Conservation (phyloP, 1,140 invertebrate species). For the Cotesia vestalis region DNA sequence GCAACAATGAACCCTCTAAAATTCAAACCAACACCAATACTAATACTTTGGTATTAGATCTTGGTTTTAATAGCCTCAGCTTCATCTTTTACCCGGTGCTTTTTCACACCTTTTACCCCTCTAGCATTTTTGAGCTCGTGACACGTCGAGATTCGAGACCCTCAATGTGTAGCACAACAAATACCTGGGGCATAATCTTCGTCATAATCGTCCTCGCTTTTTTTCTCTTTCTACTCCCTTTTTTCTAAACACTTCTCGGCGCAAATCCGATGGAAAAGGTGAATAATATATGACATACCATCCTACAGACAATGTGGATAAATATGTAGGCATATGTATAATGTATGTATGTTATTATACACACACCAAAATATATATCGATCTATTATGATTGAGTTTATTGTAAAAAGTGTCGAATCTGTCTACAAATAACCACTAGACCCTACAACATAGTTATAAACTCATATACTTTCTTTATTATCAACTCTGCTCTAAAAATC, state of each 20-base stretch:
- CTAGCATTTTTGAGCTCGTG: constrained; percentile 46
- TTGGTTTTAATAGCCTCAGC: background rate
- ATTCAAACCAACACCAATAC: constrained; percentile 47
- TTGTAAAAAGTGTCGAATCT: constrained; percentile 64
- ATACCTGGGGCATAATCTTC: constrained; percentile 48
- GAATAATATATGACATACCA: background rate
- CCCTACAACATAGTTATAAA: constrained; percentile 45
- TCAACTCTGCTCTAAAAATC: background rate
- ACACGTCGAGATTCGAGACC: constrained; percentile 42
- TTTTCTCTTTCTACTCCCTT: too few relatives aligned
- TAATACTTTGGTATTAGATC: too few relatives aligned
- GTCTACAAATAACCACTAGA: constrained; percentile 66
- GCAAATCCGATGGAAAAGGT: background rate
- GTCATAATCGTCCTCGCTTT: constrained; percentile 40
- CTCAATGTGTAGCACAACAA: constrained; percentile 49
- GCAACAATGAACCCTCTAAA: constrained; percentile 56
- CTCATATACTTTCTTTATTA: constrained; percentile 3
- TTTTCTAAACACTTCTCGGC: constrained; percentile 33
- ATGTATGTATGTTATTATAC: constrained; percentile 12
- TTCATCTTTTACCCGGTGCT: constrained; percentile 44
- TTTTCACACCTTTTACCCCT: constrained; percentile 62
- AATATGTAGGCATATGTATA: background rate
- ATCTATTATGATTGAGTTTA: constrained; percentile 61
- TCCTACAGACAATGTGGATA: background rate
- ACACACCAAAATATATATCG: constrained; percentile 28